Base-by-base conservation (phyloP, 2,888 invertebrate genomes). In the Nephrotoma flavescens region DNA sequence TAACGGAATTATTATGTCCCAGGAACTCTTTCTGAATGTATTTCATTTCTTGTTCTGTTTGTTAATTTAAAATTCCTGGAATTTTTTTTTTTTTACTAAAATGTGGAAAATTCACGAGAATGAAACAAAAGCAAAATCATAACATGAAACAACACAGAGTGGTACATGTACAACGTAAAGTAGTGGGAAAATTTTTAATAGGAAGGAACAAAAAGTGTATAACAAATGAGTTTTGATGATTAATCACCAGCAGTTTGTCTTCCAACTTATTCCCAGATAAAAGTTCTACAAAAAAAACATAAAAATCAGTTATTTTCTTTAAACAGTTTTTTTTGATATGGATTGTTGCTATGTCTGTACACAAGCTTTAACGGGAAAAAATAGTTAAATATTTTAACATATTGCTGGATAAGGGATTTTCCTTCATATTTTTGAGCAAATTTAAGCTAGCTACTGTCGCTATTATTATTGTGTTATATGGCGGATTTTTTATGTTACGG, bases 171-270 rank as follows among this genome's bases (percentile, higher is more conserved):
- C 31, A 31, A 4, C 12, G 12, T 31, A 47, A 19, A 71, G 31
- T 71, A n/a, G 31, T 71, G 9, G 31, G 9, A 71, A 71, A 71
- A 31, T 31, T 31, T 31, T 9, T 71, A 84, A 84, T 15, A 84
- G 84, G 42, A 84, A 84, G 84, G 42, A 84, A 84, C 15, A 84
- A 42, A 84, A 84, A 84, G 42, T 42, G 42, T 41, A 84, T 84
- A 84, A 84, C 84, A 84, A 84, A 84, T 84, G 84, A 84, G 84
- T 42, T 84, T 84, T 42, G 84, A 84, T 84, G 84, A 84, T 84
- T 84, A 84, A 84, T 84, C 84, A 84, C 84, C 41, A 84, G 42
- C 84, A 84, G 84, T 84, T 84, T 84, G 42, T 84, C 84, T 84
- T 84, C 42, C 42, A 84, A 84, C 84, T 84, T 84, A 84, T 84